Evolutionary conservation across 2,797 vertebrate species (phyloP), one percentile per base, ranked within the genome.

Genomic region (Chaenodraco wilsoni): DNA sequence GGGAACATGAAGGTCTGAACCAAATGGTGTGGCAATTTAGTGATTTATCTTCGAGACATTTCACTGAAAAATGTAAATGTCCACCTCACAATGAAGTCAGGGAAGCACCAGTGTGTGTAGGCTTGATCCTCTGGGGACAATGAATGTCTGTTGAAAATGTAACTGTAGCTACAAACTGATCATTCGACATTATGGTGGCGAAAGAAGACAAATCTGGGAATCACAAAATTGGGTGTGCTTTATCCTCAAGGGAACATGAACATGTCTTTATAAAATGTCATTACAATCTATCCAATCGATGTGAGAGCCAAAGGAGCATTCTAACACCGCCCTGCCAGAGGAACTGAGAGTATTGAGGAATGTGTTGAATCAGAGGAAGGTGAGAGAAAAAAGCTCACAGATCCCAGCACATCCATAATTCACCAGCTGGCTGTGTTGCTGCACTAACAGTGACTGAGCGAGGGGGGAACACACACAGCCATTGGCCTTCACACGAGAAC

Each of bases 401-500:
- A 58, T 79, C 78, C 57, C 69, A 46, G 41, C 55, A 52, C 83
- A 88, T 84, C 63, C 74, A 84, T 76, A 63, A 82, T 82, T 78
- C 60, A 85, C 58, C 10, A 33, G 41, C 61, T 63, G 49, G 65
- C 78, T 57, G 60, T 23, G 64, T 33, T 65, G 23, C 77, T 64
- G 63, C 69, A 41, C 31, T 19, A 14, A 31, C 57, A 65, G 21
- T 13, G 58, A 72, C 52, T 59, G 43, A 58, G 72, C 7, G 8
- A 44, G 55, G 16, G 5, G 11, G 5, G 1, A 23, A 27, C 5
- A 27, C 49, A 10, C 31, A 52, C 55, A 65, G 33, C 41, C 37
- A 59, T 23, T 27, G 48, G 49, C 16, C 2, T 58, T 57, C 37
- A 41, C 43, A 33, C 1, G 11, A 62, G 15, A 68, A 33, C 8